Percentiles rank a stretch among this genome's conserved stretches.
Conservation (phyloP, 2,797 vertebrate species). For the Squalus acanthias region DNA sequence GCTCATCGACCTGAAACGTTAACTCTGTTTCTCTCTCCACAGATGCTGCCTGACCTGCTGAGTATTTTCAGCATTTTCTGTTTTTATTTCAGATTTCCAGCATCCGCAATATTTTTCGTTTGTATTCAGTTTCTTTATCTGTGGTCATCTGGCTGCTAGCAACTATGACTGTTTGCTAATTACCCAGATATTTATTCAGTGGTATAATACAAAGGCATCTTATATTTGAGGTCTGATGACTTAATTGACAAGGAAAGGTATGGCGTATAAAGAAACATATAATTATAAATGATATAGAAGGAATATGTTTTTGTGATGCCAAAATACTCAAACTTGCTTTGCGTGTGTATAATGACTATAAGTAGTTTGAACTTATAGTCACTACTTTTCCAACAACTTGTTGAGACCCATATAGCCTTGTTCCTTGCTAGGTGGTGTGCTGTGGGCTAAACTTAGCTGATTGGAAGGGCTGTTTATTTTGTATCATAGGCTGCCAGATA, state of each 20-base stretch:
- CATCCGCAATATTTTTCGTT: no score
- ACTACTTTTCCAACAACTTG: neutral
- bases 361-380: neutral
- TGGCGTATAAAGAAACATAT: neutral
- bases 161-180: neutral
- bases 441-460: neutral
- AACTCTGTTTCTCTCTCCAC: no score
- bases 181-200: neutral
- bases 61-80: no score
- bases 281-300: neutral
- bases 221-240: neutral
- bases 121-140: neutral
- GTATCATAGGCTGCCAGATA: neutral
- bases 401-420: neutral
- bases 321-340: neutral
- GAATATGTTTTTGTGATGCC: neutral
- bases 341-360: neutral
- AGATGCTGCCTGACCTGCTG: no score
- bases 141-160: neutral
- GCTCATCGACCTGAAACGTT: no score
- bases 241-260: neutral
- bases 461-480: neutral
- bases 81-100: no score
- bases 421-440: neutral
- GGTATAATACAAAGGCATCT: neutral